Base-by-base conservation (phyloP, 1,140 invertebrate genomes). In the Drosophila pseudoobscura region DNA sequence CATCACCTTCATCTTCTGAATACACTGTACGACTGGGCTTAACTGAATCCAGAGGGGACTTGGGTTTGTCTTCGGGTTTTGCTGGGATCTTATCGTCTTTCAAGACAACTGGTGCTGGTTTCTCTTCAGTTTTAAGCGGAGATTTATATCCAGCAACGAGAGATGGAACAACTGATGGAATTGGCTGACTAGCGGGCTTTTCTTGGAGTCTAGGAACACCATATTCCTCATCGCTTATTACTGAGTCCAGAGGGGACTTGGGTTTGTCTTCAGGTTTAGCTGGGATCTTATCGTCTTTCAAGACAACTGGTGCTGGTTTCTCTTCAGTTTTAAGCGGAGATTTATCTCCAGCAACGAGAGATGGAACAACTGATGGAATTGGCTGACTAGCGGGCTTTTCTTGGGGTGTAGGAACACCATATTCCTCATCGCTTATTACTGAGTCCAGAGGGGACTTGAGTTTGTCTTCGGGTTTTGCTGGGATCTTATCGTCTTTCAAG, bases 21-120 rank as follows among this genome's bases (percentile, higher is more conserved):
- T 72, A 65, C 13, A 50, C 45, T 29, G 59, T 70, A 0, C 20
- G 11, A 41, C 5, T 41, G 7, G 17, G 5, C 7, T 55, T 17
- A 0, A 17, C 1, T 17, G 17, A 17, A 1, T 17, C 17, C 17
- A 58, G 47, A 9, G 49, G 60, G 1, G 24, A 29, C 49, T 62
- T 57, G 41, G 49, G 56, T 26, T 62, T 62, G 5, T 70, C 58
- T n/a, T 35, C 35, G 43, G 11, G n/a, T n/a, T 46, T 35, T 29
- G 20, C 29, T n/a, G 56, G 31, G 3, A 29, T 0, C 24, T 46
- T 56, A 6, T 46, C 45, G 17, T 46, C 44, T 20, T 35, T 50
- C 9, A 53, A 15, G 1, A 24, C 51, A 24, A n/a, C 2, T 1
- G 56, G 22, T 9, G 60, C 60, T 29, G 51, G 57, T 47, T 59